phyloP scores from a whole-genome alignment of 2,888 invertebrate species.

The Troglohyphantes excavatus region DNA sequence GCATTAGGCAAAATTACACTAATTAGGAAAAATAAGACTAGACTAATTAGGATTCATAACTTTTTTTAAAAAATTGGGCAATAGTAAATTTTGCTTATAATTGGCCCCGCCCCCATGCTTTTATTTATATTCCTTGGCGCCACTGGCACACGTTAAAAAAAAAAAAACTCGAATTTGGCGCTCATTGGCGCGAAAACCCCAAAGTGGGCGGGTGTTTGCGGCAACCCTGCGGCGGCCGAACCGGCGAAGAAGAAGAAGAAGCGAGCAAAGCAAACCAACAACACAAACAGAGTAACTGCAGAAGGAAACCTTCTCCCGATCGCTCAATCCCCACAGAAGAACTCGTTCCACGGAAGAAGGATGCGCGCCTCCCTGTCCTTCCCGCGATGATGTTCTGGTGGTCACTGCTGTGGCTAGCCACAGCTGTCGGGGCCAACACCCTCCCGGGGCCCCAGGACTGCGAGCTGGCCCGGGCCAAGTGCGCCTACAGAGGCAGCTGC shows the following conservation, averaged over 20 bases:
- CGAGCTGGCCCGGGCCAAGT: slow-evolving; percentile 86
- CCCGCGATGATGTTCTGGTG: slow-evolving; percentile 5
- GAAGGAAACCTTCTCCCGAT: slow-evolving; percentile 22
- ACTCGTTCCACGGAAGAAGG: not conserved
- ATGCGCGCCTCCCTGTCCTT: not conserved
- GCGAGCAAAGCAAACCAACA: not conserved
- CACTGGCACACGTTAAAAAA: no score
- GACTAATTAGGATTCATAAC: no score
- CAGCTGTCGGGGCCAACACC: slow-evolving; percentile 4
- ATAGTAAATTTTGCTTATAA: no score
- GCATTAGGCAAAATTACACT: no score
- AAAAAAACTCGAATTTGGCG: slow-evolving; percentile 13
- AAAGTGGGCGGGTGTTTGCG: slow-evolving; percentile 43
- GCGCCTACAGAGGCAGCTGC: slow-evolving; percentile 90
- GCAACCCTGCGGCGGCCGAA: slow-evolving; percentile 42
- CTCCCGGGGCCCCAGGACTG: slow-evolving; percentile 80
- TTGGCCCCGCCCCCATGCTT: no score
- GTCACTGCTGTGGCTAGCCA: slow-evolving; percentile 17
- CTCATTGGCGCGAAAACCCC: not conserved
- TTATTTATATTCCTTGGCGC: no score
- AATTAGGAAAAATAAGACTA: no score
- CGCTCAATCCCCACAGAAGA: not conserved
- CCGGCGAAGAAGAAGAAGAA: no score
- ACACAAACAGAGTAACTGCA: not conserved
- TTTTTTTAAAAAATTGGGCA: no score